phyloP scores from a whole-genome alignment of 1,140 invertebrate species.

The Brachionus paranguensis region DNA sequence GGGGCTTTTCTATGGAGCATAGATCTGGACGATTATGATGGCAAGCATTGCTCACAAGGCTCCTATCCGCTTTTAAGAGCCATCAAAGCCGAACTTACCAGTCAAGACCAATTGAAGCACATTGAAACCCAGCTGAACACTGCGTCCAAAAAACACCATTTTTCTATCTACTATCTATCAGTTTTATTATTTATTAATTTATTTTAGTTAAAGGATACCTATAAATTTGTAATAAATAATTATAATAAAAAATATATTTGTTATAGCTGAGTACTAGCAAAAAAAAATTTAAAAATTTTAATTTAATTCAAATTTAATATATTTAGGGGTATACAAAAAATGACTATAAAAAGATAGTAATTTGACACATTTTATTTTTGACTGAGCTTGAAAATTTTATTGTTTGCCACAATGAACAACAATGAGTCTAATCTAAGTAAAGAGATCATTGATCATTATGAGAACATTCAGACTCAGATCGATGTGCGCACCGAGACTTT shows the following conservation, averaged over 20 bases:
- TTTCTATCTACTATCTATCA: background rate
- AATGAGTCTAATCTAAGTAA: background rate
- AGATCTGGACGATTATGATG: constrained; percentile 67
- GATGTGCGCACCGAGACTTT: constrained; percentile 25
- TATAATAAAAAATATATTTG: background rate
- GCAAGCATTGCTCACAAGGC: constrained; percentile 45
- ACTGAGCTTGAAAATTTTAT: background rate
- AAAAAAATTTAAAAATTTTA: background rate
- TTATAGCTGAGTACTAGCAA: background rate
- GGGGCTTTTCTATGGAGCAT: constrained; percentile 95
- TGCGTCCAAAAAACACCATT: background rate
- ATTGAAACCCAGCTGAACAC: background rate
- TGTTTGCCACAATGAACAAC: background rate
- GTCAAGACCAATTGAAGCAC: background rate
- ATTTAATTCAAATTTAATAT: background rate
- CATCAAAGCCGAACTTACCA: constrained; percentile 59
- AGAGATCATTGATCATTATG: constrained; percentile 38
- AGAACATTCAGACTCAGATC: background rate
- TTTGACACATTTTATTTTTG: background rate
- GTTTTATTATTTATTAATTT: background rate
- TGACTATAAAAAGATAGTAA: background rate
- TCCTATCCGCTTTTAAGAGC: constrained; percentile 56
- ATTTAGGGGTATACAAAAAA: background rate
- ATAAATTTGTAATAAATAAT: background rate
- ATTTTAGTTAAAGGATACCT: background rate